Evolutionary conservation across 1,140 invertebrate species (phyloP).

Genomic region (Caenorhabditis tropicalis): DNA sequence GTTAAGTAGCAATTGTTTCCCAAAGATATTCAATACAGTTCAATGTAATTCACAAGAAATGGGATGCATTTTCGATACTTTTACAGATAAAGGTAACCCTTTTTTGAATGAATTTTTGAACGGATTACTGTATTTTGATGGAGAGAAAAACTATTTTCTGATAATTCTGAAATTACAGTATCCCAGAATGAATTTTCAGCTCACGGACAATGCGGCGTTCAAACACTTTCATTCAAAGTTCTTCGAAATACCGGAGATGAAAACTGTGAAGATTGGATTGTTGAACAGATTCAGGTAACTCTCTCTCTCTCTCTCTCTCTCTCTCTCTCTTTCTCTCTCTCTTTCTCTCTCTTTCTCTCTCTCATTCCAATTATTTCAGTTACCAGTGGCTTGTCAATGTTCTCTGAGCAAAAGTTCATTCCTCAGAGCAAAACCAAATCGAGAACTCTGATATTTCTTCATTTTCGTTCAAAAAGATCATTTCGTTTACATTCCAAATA

Average conservation of each 20-base stretch:
- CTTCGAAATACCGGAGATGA: slow-evolving; percentile 40
- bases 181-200: not conserved
- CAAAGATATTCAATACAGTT: slow-evolving; percentile 45
- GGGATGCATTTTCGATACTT: slow-evolving; percentile 49
- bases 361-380: not conserved
- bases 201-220: slow-evolving; percentile 33
- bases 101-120: too few relatives aligned
- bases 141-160: too few relatives aligned
- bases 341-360: not conserved
- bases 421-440: slow-evolving; percentile 18
- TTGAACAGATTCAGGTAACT: slow-evolving; percentile 41
- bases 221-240: slow-evolving; percentile 45
- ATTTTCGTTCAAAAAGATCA: not conserved
- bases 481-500: not conserved
- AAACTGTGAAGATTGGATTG: slow-evolving; percentile 47
- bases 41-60: slow-evolving; percentile 50
- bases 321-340: not conserved
- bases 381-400: slow-evolving; percentile 50
- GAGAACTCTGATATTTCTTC: not conserved
- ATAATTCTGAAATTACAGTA: too few relatives aligned
- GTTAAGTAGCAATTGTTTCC: slow-evolving; percentile 39
- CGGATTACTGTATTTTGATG: too few relatives aligned
- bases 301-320: not conserved
- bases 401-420: slow-evolving; percentile 42
- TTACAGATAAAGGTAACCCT: slow-evolving; percentile 44